Conservation (phyloP, 2,888 invertebrate species). For the Ceramica pisi region DNA sequence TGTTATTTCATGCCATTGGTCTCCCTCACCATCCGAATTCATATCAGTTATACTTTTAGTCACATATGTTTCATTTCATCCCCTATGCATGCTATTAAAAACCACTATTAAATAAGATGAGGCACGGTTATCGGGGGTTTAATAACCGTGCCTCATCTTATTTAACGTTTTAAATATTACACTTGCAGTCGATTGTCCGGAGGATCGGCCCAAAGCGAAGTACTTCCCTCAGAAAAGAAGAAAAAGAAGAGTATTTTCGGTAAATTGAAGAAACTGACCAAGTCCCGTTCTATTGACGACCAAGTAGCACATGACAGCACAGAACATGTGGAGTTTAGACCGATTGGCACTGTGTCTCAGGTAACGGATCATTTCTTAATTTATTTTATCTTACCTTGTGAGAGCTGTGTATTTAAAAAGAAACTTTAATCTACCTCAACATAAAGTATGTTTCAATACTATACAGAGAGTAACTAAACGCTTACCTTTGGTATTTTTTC, state of each 20-base stretch:
- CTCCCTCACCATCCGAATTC: not conserved
- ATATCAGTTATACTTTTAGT: too few relatives aligned
- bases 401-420: not conserved
- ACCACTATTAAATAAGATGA: too few relatives aligned
- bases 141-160: not conserved
- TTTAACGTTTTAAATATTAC: constrained; percentile 3
- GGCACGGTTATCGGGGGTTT: too few relatives aligned
- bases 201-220: constrained; percentile 96
- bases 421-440: not conserved
- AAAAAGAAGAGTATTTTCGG: constrained; percentile 96
- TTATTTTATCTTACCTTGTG: not conserved
- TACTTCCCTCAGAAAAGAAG: constrained; percentile 94
- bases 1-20: not conserved
- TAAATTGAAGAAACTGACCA: constrained; percentile 96
- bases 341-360: constrained; percentile 90
- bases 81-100: too few relatives aligned
- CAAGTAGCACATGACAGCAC: constrained; percentile 81
- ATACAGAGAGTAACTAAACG: too few relatives aligned
- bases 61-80: too few relatives aligned
- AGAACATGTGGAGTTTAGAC: constrained; percentile 86
- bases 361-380: constrained; percentile 52
- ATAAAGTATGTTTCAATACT: not conserved
- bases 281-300: constrained; percentile 95
- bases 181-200: constrained; percentile 93
- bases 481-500: not conserved